Conservation (phyloP, 2,797 vertebrate species). For the Aeoliscus strigatus region DNA sequence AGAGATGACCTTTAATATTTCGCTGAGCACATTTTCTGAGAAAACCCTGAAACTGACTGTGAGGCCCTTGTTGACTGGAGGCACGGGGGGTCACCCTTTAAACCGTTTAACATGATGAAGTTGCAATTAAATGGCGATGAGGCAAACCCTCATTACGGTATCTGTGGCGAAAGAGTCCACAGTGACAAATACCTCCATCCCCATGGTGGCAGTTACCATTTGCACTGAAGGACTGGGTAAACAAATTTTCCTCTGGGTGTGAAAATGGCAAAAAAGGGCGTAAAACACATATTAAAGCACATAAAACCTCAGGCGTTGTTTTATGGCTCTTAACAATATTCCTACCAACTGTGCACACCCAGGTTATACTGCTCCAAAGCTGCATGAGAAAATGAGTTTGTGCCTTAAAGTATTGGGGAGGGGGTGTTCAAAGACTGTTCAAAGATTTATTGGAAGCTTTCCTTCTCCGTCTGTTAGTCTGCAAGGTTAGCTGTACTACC, state of each 20-base stretch:
- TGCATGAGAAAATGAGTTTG: slow-evolving; percentile 38
- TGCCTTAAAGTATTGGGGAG: slow-evolving; percentile 24
- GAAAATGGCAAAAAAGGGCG: slow-evolving; percentile 42
- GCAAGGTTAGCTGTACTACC: slow-evolving; percentile 29
- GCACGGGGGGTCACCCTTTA: too few species aligned
- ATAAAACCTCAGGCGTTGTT: slow-evolving; percentile 57
- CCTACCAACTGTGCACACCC: slow-evolving; percentile 25
- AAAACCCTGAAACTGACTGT: slow-evolving; percentile 23
- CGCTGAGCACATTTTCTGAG: neutral
- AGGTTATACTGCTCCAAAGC: slow-evolving; percentile 24
- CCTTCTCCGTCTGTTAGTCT: slow-evolving; percentile 21
- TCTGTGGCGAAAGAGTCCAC: slow-evolving; percentile 39
- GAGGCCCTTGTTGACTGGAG: slow-evolving; percentile 42
- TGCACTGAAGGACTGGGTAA: slow-evolving; percentile 57
- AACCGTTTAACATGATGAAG: slow-evolving; percentile 57
- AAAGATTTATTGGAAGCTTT: slow-evolving; percentile 44
- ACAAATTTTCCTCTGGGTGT: slow-evolving; percentile 58
- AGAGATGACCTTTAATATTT: neutral
- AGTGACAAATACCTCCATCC: slow-evolving; percentile 50
- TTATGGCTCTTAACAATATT: slow-evolving; percentile 44
- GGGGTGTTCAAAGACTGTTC: slow-evolving; percentile 29
- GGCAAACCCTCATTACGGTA: slow-evolving; percentile 52
- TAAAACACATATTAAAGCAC: slow-evolving; percentile 55
- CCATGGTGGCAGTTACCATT: slow-evolving; percentile 50
- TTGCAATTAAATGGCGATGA: slow-evolving; percentile 55